phyloP scores from a whole-genome alignment of 1,140 invertebrate genomes.

The Aphaenogaster ashmeadi region DNA sequence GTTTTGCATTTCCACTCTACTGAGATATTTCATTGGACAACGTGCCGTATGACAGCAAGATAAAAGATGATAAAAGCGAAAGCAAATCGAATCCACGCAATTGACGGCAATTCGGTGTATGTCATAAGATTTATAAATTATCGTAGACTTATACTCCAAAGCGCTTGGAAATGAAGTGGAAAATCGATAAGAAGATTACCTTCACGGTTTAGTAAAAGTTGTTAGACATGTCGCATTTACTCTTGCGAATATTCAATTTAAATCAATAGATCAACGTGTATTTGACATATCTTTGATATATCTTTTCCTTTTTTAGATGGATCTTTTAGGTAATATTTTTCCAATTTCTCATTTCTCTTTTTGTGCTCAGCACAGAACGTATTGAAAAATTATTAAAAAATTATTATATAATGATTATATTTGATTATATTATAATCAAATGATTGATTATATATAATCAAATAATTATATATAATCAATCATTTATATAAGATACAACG shows the following conservation, averaged over 20 bases:
- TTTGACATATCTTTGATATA: background rate
- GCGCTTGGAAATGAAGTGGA: conserved; percentile 3
- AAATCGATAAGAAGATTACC: conserved; percentile 34
- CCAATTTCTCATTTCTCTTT: background rate
- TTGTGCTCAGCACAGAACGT: background rate
- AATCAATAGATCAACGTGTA: background rate
- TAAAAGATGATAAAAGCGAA: conserved; percentile 40
- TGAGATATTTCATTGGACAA: conserved; percentile 7
- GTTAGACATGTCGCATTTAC: background rate
- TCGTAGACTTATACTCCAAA: conserved; percentile 21
- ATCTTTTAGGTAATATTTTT: background rate
- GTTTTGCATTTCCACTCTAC: background rate
- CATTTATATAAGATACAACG: background rate
- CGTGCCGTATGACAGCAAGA: background rate
- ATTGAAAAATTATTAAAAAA: background rate
- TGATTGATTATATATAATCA: background rate
- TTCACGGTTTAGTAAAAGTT: background rate
- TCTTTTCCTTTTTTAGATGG: background rate
- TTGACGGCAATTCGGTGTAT: background rate
- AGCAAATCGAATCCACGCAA: conserved; percentile 40
- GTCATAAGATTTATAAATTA: conserved; percentile 27
- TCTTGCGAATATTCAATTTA: background rate
- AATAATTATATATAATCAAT: background rate
- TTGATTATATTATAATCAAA: background rate
- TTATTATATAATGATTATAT: background rate